Evolutionary conservation across 2,797 vertebrate genomes (phyloP).

Genomic region (Zenarchopterus dispar): DNA sequence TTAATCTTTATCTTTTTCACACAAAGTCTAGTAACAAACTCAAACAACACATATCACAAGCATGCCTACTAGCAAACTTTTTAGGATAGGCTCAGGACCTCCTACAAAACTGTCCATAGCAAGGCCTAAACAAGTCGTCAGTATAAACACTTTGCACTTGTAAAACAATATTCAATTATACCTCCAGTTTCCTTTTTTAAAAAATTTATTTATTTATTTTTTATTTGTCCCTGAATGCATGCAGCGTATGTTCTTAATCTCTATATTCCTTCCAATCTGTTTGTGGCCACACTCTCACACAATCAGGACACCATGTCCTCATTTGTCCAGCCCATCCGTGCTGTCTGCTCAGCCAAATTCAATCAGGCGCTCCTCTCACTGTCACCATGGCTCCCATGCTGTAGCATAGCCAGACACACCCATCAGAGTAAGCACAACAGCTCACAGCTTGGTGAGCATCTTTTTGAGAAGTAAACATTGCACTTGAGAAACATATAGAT

Average conservation of each 20-base stretch:
- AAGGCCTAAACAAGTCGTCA: conserved; percentile 16
- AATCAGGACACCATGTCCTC: conserved; percentile 63
- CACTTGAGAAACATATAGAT: conserved; percentile 2
- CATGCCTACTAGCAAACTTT: not conserved
- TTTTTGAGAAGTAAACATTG: not conserved
- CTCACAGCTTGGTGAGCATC: conserved; percentile 3
- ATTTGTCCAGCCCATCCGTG: conserved; percentile 66
- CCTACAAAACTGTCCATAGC: conserved; percentile 18
- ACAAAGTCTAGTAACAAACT: not conserved
- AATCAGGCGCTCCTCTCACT: conserved; percentile 68
- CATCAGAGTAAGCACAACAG: conserved; percentile 25
- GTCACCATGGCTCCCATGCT: conserved; percentile 65
- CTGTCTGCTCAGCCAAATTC: conserved; percentile 69
- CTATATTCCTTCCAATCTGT: not conserved
- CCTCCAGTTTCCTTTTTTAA: not conserved
- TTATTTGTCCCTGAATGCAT: conserved; percentile 6
- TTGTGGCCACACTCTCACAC: conserved; percentile 16
- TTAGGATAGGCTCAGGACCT: conserved; percentile 14
- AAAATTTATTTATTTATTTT: too few species aligned
- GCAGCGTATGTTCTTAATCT: conserved; percentile 16
- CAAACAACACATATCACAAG: too few species aligned
- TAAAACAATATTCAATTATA: conserved; percentile 13
- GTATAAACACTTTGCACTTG: conserved; percentile 9
- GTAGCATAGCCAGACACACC: conserved; percentile 61
- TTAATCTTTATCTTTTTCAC: conserved; percentile 5